These are phyloP conservation scores for Lethrus apterus DNA, from an alignment of 1,140 invertebrate genomes.

Conservation along the genomic window DNA sequence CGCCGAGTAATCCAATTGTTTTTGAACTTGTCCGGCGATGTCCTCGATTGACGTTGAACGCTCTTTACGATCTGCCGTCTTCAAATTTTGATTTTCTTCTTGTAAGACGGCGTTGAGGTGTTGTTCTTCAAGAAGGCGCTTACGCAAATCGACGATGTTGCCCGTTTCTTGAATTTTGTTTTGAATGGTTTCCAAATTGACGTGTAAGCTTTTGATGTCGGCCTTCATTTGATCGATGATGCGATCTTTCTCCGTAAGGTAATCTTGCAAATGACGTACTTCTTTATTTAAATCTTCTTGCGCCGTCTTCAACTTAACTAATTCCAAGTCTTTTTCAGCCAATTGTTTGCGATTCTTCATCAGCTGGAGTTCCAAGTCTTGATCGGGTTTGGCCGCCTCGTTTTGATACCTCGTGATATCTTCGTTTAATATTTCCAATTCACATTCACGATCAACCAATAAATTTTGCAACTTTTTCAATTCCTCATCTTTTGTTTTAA, in stretches of 20 bases:
- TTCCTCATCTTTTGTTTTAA: slow-evolving; percentile 15
- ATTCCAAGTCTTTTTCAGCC: slow-evolving; percentile 36
- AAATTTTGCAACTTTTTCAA: slow-evolving; percentile 14
- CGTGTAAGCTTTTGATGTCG: slow-evolving; percentile 45
- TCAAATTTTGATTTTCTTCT: slow-evolving; percentile 37
- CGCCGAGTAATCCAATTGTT: slow-evolving; percentile 52
- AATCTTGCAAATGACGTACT: slow-evolving; percentile 50
- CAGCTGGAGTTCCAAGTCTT: slow-evolving; percentile 12
- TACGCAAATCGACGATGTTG: slow-evolving; percentile 40
- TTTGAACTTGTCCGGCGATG: slow-evolving; percentile 48
- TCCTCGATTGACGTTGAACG: slow-evolving; percentile 47
- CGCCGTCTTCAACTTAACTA: slow-evolving; percentile 36
- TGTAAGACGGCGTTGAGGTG: slow-evolving; percentile 39
- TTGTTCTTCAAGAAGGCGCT: slow-evolving; percentile 37
- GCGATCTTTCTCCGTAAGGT: slow-evolving; percentile 50
- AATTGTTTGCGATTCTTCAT: slow-evolving; percentile 25
- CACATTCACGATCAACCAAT: slow-evolving; percentile 43
- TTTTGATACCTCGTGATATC: slow-evolving; percentile 44
- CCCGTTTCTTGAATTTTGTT: slow-evolving; percentile 46
- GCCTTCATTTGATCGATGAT: slow-evolving; percentile 46
- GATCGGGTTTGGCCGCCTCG: slow-evolving; percentile 34
- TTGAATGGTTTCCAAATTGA: slow-evolving; percentile 45
- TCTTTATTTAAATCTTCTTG: slow-evolving; percentile 46
- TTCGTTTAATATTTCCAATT: slow-evolving; percentile 46
- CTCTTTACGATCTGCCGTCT: slow-evolving; percentile 15